Evolutionary conservation across 2,888 invertebrate species (phyloP), one percentile per base, ranked within the genome.

Genomic region (Meta bourneti): DNA sequence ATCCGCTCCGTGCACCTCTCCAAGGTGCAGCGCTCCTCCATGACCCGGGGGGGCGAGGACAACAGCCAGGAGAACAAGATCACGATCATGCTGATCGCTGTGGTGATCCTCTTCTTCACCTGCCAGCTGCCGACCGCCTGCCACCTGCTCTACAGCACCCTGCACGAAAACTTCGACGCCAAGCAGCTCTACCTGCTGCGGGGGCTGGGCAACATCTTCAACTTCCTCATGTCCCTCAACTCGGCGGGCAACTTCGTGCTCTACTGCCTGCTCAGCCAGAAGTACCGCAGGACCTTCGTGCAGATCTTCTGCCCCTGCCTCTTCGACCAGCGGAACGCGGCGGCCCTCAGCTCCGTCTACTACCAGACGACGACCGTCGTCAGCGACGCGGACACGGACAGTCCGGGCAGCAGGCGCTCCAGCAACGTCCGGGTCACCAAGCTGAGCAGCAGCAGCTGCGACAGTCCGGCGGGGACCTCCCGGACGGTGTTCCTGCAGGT

Each of bases 211-310:
- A 95, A 95, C 93, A 94, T 95, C n/a, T 95, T 95, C 93, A 96
- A 96, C 93, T 94, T 96, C 8, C 94, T 95, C 34, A 95, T 95
- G 34, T 94, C 95, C 75, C 94, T 95, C 80, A 96, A 96, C 93
- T 95, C 95, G 9, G 95, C 95, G 0, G 94, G 95, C 20, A 96
- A 96, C 94, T 96, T 96, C 93, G 94, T 95, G 20, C 94, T 96
- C 20, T 96, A 96, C 93, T 95, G 95, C 1, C 94, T 95, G 54
- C 95, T 96, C 94, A 95, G 95, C 81, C 94, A 95, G 86, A 94
- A 95, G 83, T 95, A 95, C 93, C 93, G 95, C 71, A 94, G 94
- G 77, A 95, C 95, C 6, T 94, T 95, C 75, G 71, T 93, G 19
- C 91, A 93, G 75, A 85, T 92, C 19, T 94, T 94, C 80, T 94